These are phyloP conservation scores for Tholera decimalis DNA, from an alignment of 2,888 invertebrate species.

Conservation along the genomic window DNA sequence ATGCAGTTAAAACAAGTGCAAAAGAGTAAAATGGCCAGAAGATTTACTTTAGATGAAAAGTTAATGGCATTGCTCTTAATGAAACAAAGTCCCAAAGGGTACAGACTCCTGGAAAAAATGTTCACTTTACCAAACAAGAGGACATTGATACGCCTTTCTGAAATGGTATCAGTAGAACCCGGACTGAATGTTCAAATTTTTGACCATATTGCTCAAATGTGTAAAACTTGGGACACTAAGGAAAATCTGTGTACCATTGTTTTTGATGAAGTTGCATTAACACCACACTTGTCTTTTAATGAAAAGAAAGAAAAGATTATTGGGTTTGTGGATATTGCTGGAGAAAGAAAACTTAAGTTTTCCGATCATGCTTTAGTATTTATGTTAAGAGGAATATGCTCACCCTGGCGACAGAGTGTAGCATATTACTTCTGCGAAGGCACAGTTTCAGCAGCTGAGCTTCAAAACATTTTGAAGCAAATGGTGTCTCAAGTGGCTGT, in stretches of 20 bases:
- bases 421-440: conserved; percentile 64
- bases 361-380: conserved; percentile 61
- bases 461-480: conserved; percentile 56
- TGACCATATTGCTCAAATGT: background rate
- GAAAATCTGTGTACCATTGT: conserved; percentile 55
- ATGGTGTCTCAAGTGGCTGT: conserved; percentile 38
- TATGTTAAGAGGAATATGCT: conserved; percentile 55
- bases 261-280: conserved; percentile 61
- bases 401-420: conserved; percentile 49
- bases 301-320: conserved; percentile 43
- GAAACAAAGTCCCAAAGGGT: conserved; percentile 29
- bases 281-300: conserved; percentile 47
- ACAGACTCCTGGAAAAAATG: conserved; percentile 22
- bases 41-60: conserved; percentile 25
- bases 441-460: conserved; percentile 42
- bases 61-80: conserved; percentile 20
- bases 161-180: background rate
- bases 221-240: conserved; percentile 11
- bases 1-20: conserved; percentile 14
- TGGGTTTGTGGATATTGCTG: conserved; percentile 52
- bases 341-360: conserved; percentile 28
- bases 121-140: too few species aligned
- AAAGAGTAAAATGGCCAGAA: conserved; percentile 16
- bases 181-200: conserved; percentile 14
- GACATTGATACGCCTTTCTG: conserved; percentile 6